Percentiles rank a stretch among this genome's conserved stretches.
Conservation (phyloP, 1,140 invertebrate species). For the Diploscapter pachys region DNA sequence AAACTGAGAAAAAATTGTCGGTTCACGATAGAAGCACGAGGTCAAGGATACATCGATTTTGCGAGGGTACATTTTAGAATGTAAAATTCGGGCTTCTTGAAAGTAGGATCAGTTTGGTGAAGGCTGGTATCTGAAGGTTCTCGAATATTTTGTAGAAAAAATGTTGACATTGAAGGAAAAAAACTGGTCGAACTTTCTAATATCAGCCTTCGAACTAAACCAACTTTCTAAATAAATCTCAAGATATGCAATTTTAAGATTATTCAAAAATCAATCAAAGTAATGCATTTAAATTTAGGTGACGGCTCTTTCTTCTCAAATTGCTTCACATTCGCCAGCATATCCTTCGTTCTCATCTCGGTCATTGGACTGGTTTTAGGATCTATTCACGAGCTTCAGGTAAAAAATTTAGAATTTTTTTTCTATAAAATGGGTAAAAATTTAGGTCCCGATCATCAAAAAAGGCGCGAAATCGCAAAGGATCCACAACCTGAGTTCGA, state of each 20-base stretch:
- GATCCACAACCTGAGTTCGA: constrained; percentile 19
- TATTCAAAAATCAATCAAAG: too few relatives aligned
- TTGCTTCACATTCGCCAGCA: constrained; percentile 42
- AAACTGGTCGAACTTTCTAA: too few relatives aligned
- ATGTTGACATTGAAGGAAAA: too few relatives aligned
- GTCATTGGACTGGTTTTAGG: constrained; percentile 50
- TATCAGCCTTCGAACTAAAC: too few relatives aligned
- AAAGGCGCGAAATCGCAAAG: constrained; percentile 33
- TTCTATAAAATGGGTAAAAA: background rate
- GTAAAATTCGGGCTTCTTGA: too few relatives aligned
- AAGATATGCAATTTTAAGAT: too few relatives aligned
- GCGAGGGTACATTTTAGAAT: constrained; percentile 31
- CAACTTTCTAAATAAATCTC: too few relatives aligned
- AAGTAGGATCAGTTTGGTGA: too few relatives aligned
- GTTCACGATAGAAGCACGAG: constrained; percentile 29
- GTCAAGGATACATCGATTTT: constrained; percentile 39
- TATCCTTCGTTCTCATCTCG: constrained; percentile 48
- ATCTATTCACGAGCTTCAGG: constrained; percentile 50
- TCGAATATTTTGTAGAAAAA: too few relatives aligned
- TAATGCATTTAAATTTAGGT: background rate
- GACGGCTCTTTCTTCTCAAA: constrained; percentile 39
- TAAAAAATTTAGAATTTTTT: constrained; percentile 12
- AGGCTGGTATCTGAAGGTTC: too few relatives aligned
- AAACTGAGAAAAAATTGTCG: constrained; percentile 22
- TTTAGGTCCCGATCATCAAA: constrained; percentile 40